These are phyloP conservation scores for Acanthopagrus latus DNA, from an alignment of 2,797 vertebrate genomes.

Conservation along the genomic window DNA sequence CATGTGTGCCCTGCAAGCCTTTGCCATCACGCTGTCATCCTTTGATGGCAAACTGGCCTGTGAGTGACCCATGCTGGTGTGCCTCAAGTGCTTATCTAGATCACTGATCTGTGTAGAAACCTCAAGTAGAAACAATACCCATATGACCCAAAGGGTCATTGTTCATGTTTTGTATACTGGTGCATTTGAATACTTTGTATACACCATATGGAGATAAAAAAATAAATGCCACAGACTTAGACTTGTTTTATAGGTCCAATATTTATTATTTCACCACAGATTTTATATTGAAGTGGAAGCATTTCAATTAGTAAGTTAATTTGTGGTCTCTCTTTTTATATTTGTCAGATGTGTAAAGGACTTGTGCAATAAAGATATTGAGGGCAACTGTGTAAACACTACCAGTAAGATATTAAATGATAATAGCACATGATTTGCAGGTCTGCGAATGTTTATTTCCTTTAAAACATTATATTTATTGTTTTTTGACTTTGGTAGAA, in stretches of 20 bases:
- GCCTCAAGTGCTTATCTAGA: slow-evolving; percentile 47
- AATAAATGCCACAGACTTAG: slow-evolving; percentile 14
- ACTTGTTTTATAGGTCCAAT: slow-evolving; percentile 21
- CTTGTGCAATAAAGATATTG: slow-evolving; percentile 22
- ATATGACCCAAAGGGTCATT: not conserved
- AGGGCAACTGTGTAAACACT: slow-evolving; percentile 30
- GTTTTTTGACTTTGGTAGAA: no score
- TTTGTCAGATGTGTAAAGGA: slow-evolving; percentile 38
- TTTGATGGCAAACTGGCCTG: slow-evolving; percentile 94
- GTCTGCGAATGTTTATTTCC: not conserved
- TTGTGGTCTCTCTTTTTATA: slow-evolving; percentile 20
- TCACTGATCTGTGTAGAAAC: slow-evolving; percentile 3
- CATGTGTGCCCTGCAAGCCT: slow-evolving; percentile 92
- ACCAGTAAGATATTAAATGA: slow-evolving; percentile 38
- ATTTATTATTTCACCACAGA: slow-evolving; percentile 27
- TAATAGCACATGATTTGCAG: slow-evolving; percentile 7
- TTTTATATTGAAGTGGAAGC: slow-evolving; percentile 19
- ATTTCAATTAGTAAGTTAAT: not conserved
- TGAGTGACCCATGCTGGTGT: slow-evolving; percentile 80
- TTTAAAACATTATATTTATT: no score
- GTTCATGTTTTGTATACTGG: slow-evolving; percentile 40
- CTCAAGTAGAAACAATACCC: not conserved
- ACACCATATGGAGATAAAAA: not conserved
- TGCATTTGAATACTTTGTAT: slow-evolving; percentile 14
- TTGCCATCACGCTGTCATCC: slow-evolving; percentile 91